A percentile compares a stretch with the other conserved stretches of the same genome.
Evolutionary conservation across 2,797 vertebrate genomes (phyloP).

Genomic region (Diceros bicornis): DNA sequence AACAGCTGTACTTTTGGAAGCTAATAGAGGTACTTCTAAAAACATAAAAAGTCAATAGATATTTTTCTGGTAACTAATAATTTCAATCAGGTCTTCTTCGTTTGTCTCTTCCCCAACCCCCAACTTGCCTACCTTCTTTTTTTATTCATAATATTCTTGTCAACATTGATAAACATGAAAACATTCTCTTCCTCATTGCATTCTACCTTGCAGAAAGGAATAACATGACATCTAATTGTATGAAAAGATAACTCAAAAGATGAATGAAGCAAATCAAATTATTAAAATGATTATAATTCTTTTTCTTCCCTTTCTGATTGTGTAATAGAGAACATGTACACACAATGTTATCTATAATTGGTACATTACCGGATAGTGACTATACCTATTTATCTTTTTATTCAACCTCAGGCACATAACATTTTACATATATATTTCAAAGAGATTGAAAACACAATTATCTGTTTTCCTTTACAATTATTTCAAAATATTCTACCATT

Average conservation of each 20-base stretch:
- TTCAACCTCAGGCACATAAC: constrained; percentile 4
- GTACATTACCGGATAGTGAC: constrained; percentile 56
- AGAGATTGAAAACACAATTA: constrained; percentile 54
- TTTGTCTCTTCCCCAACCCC: not conserved
- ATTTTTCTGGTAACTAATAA: constrained; percentile 83
- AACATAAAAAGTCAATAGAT: constrained; percentile 80
- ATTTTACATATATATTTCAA: constrained; percentile 64
- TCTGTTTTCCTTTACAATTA: constrained; percentile 77
- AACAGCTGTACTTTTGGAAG: constrained; percentile 85
- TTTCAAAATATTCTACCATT: constrained; percentile 63
- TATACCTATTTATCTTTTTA: constrained; percentile 52
- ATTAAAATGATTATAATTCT: constrained; percentile 58
- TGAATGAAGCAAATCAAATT: constrained; percentile 76
- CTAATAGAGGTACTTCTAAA: constrained; percentile 84
- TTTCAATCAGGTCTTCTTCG: constrained; percentile 69
- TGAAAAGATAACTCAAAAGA: constrained; percentile 63
- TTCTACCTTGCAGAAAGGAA: constrained; percentile 12
- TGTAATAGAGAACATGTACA: constrained; percentile 36
- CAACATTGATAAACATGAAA: constrained; percentile 79
- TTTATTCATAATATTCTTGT: constrained; percentile 56
- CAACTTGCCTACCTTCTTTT: not conserved
- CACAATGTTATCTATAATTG: constrained; percentile 42
- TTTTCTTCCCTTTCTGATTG: constrained; percentile 57
- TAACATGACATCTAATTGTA: constrained; percentile 72
- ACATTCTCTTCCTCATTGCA: constrained; percentile 29